phyloP scores from a whole-genome alignment of 2,888 invertebrate species.

The Agonopterix arenella region DNA sequence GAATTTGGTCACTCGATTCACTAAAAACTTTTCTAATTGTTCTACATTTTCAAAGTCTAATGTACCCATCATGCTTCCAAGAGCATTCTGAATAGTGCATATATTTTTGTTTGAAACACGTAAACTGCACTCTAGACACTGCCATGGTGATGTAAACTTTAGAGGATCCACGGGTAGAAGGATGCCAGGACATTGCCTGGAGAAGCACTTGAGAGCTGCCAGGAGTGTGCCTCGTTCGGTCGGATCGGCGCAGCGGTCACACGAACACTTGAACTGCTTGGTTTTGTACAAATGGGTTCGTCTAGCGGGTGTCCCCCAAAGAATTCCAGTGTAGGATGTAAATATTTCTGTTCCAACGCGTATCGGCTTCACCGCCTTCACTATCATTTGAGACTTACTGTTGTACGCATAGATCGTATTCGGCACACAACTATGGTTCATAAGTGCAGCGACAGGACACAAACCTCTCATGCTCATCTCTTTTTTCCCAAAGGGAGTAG shows the following conservation, averaged over 20 bases:
- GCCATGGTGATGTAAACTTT: conserved; percentile 72
- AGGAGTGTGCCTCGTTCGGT: conserved; percentile 79
- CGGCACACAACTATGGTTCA: conserved; percentile 83
- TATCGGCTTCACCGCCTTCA: conserved; percentile 78
- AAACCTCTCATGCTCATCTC: conserved; percentile 77
- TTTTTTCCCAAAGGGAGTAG: conserved; percentile 55
- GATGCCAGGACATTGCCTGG: conserved; percentile 67
- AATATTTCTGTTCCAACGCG: conserved; percentile 79
- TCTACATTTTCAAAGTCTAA: conserved; percentile 65
- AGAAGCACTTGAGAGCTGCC: conserved; percentile 76
- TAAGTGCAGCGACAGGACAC: conserved; percentile 80
- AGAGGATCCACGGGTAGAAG: conserved; percentile 77
- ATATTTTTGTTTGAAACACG: conserved; percentile 70
- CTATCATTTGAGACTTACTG: conserved; percentile 72
- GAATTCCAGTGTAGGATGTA: conserved; percentile 79
- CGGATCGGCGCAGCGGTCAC: conserved; percentile 80
- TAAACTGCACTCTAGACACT: conserved; percentile 73
- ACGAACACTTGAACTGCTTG: conserved; percentile 82
- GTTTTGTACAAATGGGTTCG: conserved; percentile 78
- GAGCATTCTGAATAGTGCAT: conserved; percentile 60
- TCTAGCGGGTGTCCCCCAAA: conserved; percentile 82
- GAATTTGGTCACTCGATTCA: conserved; percentile 67
- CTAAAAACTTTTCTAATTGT: conserved; percentile 75
- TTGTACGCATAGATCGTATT: conserved; percentile 81
- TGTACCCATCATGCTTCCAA: conserved; percentile 74